These are phyloP conservation scores for Tauraco erythrolophus DNA, from an alignment of 2,113 vertebrate species.

Conservation along the genomic window DNA sequence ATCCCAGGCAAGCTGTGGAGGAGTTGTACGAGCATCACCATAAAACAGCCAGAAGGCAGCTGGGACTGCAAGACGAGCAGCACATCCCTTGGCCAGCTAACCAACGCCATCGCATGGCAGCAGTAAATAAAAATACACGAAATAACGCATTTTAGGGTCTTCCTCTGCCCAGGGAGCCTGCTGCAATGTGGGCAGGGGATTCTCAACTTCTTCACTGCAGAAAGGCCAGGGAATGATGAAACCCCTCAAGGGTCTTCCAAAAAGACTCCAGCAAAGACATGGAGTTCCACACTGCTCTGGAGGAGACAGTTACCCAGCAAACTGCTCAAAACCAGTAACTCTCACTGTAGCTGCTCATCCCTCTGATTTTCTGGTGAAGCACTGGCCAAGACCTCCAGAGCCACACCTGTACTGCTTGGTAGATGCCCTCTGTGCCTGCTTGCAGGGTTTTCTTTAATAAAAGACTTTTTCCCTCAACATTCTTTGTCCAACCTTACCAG, in stretches of 20 bases:
- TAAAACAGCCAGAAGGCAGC: accelerated
- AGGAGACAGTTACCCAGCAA: background rate
- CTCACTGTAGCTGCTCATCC: background rate
- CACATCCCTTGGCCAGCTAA: background rate
- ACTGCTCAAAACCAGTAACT: background rate
- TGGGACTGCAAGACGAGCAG: accelerated
- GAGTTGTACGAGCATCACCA: background rate
- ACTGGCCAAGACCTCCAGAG: background rate
- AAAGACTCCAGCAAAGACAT: background rate
- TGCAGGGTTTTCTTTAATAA: background rate
- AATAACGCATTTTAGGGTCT: background rate
- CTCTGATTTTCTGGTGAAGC: background rate
- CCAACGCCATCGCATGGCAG: constrained; percentile 31
- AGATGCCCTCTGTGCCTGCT: background rate
- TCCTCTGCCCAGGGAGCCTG: background rate
- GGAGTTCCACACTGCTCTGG: background rate
- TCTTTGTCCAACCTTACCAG: background rate
- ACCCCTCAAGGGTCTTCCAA: background rate
- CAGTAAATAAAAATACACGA: background rate
- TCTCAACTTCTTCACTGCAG: background rate
- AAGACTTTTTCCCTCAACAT: background rate
- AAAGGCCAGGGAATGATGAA: background rate
- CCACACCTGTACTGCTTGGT: background rate
- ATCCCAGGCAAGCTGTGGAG: background rate
- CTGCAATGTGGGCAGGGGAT: background rate